These are phyloP conservation scores for Leistus spinibarbis DNA, from an alignment of 2,888 invertebrate species.

Conservation along the genomic window DNA sequence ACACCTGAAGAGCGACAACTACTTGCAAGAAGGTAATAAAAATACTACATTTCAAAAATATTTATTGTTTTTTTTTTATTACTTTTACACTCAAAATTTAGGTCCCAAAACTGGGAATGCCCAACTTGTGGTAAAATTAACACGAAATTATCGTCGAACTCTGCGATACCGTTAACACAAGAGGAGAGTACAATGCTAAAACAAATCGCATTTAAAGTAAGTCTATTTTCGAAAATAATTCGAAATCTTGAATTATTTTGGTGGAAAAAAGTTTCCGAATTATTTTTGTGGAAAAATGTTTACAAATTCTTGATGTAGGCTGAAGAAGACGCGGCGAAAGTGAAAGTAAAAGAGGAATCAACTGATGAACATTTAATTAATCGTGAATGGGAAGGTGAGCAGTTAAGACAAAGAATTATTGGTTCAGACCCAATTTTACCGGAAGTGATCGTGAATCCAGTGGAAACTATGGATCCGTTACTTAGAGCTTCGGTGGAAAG, in stretches of 20 bases:
- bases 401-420: constrained; percentile 19
- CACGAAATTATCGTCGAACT: constrained; percentile 58
- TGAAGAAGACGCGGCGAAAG: constrained; percentile 53
- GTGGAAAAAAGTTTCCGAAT: not conserved
- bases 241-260: not conserved
- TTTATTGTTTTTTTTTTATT: constrained; percentile 3
- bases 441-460: constrained; percentile 45
- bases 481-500: constrained; percentile 51
- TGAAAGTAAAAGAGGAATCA: constrained; percentile 48
- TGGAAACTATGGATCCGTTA: constrained; percentile 46
- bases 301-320: constrained; percentile 47
- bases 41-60: not conserved
- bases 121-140: constrained; percentile 66
- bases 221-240: not conserved
- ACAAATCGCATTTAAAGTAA: constrained; percentile 62
- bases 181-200: constrained; percentile 62
- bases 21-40: constrained; percentile 74
- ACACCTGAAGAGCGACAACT: constrained; percentile 80
- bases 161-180: constrained; percentile 57
- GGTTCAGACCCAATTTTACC: constrained; percentile 44
- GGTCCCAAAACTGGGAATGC: constrained; percentile 69
- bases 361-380: constrained; percentile 48
- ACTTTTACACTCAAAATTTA: constrained; percentile 46
- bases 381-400: constrained; percentile 46
- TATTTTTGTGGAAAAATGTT: constrained; percentile 2